Evolutionary conservation across 2,797 vertebrate genomes (phyloP), one percentile per base, ranked within the genome.

Genomic region (Xenops minutus): DNA sequence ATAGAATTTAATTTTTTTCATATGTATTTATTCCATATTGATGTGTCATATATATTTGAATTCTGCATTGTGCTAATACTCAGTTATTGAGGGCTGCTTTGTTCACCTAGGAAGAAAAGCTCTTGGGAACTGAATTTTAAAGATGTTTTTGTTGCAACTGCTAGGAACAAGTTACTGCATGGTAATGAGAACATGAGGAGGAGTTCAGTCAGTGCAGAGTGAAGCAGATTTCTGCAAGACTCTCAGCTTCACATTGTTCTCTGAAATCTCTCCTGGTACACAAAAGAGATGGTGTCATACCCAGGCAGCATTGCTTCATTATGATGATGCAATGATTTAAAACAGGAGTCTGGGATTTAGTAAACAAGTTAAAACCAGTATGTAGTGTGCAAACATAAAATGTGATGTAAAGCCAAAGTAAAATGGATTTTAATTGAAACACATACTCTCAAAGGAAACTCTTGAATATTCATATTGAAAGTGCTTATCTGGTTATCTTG

Each of bases 211-310:
- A 32, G 39, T 4, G 23, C 8, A 46, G 34, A 80, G 5, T 7
- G 10, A 94, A 41, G 36, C 39, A 66, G 22, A 30, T 41, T 80
- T 71, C 39, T 59, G 27, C 4, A 14, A 62, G 19, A 19, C 21
- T 49, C 41, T 37, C 0, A 0, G 24, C 12, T 71, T 46, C n/a
- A 8, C 6, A 2, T 12, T 12, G 18, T 76, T 54, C 56, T 67
- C 75, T 71, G 39, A n/a, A 41, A 37, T 63, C n/a, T 63, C 23
- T 67, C 39, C 22, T 55, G 27, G 36, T 48, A 30, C 48, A 44
- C 18, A 9, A 23, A 48, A 66, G 36, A 15, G 20, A 21, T 54
- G 27, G 32, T 26, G 16, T 34, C 49, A 59, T 11, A 63, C 8
- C 6, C n/a, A 37, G 26, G 36, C 72, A 80, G 49, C 41, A 34